Percentiles rank a stretch among this genome's conserved stretches.
phyloP scores from a whole-genome alignment of 2,888 invertebrate species.

The Platypus cylindrus region DNA sequence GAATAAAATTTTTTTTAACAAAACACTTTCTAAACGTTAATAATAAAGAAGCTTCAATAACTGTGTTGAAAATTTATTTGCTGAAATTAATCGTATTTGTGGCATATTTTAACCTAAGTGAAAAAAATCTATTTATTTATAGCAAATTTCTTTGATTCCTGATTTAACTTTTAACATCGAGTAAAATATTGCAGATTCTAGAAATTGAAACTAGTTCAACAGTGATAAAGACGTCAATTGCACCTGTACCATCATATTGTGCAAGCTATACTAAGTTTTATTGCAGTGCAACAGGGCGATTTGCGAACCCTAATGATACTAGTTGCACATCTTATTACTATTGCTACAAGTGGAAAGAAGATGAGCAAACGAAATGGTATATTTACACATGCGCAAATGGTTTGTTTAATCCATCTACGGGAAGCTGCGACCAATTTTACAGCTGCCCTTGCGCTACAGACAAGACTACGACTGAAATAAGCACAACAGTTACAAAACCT shows the following conservation, averaged over 20 bases:
- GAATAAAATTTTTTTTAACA: no score
- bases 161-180: no score
- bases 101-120: no score
- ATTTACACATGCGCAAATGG: constrained; percentile 21
- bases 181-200: no score
- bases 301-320: constrained; percentile 15
- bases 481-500: no score
- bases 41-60: no score
- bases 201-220: no score
- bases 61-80: no score
- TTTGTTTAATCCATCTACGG: constrained; percentile 3
- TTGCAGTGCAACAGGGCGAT: constrained; percentile 15
- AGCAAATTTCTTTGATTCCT: no score
- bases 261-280: constrained; percentile 6
- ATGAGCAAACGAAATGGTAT: constrained; percentile 14
- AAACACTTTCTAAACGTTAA: no score
- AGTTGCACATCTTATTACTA: constrained; percentile 17
- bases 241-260: constrained; percentile 4
- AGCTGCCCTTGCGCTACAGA: constrained; percentile 18
- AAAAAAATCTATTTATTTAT: no score
- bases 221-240: not conserved
- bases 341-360: constrained; percentile 13
- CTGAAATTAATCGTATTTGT: no score
- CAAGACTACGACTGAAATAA: not conserved
- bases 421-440: constrained; percentile 14